Base-by-base conservation (phyloP, 2,888 invertebrate species). In the Drosophila infuscata region DNA sequence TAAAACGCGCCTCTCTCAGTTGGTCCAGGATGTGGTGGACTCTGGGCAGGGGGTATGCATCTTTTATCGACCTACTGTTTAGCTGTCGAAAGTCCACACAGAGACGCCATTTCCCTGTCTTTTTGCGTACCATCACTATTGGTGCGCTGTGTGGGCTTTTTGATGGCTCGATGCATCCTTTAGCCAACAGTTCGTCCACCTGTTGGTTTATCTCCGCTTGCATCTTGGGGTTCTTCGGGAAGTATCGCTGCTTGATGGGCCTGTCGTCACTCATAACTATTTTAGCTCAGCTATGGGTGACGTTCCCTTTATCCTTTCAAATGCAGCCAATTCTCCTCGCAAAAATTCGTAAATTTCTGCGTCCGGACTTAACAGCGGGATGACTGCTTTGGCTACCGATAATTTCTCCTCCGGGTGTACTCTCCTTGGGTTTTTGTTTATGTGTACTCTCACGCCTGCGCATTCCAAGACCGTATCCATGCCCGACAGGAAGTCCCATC, bases 31-130 rank as follows among this genome's bases (percentile, higher is more conserved):
- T 51, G 3, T 51, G 51, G n/a, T 51, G 15, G 3, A 51, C 30
- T 17, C 48, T 5, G 12, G n/a, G 52, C 12, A 35, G 4, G 0
- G n/a, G 52, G 3, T 52, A 33, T n/a, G 33, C 52, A 6, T 35
- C 35, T 3, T 20, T 52, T 36, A 63, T 38, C 0, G 61, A 67
- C 1, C 29, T n/a, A n/a, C 38, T 51, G 32, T 70, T 67, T 0
- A 72, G 38, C 29, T 71, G 59, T 3, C 71, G 36, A 35, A 62
- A 75, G 38, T 75, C 75, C 9, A 68, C 54, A 32, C 69, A 69
- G 0, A 64, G 56, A 2, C 76, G 15, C 72, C 70, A 72, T 0
- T 58, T n/a, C 0, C 67, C 67, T 0, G 52, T 62, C 32, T 70
- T 72, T 35, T 72, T 72, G n/a, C 43, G 12, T 0, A 70, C 60